Percentiles rank a stretch among this genome's conserved stretches.
These are phyloP conservation scores for Schizopygopsis malacanthus DNA, from an alignment of 2,797 vertebrate genomes.

Conservation along the genomic window DNA sequence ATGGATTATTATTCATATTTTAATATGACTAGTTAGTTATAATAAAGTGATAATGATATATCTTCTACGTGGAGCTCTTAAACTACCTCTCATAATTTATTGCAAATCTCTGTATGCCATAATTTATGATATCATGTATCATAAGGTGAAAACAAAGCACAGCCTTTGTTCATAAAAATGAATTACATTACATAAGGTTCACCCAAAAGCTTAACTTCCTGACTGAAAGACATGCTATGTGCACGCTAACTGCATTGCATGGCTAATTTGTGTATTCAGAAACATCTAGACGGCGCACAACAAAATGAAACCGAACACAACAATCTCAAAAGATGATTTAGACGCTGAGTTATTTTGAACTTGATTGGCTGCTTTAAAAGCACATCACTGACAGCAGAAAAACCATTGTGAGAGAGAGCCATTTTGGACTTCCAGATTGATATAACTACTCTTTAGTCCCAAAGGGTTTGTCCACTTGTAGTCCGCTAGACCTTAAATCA, in stretches of 20 bases:
- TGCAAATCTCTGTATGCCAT: background rate
- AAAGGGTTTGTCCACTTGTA: slow-evolving; percentile 8
- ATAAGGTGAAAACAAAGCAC: background rate
- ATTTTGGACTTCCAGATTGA: background rate
- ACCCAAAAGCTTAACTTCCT: background rate
- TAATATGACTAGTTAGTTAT: background rate
- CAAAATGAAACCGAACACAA: background rate
- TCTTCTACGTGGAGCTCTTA: background rate
- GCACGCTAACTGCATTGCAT: background rate
- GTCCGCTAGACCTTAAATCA: background rate
- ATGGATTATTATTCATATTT: background rate
- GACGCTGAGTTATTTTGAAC: background rate
- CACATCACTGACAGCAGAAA: background rate
- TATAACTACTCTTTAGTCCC: background rate
- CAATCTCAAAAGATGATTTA: background rate
- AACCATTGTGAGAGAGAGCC: background rate
- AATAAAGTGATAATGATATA: background rate
- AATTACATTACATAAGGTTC: background rate
- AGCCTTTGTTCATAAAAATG: background rate
- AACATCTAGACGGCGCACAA: background rate
- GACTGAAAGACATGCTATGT: background rate
- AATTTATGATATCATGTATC: background rate
- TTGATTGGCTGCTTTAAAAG: background rate
- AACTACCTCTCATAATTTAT: background rate
- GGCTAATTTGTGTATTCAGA: background rate